Base-by-base conservation (phyloP, 1,140 invertebrate genomes). In the Penaeus chinensis region DNA sequence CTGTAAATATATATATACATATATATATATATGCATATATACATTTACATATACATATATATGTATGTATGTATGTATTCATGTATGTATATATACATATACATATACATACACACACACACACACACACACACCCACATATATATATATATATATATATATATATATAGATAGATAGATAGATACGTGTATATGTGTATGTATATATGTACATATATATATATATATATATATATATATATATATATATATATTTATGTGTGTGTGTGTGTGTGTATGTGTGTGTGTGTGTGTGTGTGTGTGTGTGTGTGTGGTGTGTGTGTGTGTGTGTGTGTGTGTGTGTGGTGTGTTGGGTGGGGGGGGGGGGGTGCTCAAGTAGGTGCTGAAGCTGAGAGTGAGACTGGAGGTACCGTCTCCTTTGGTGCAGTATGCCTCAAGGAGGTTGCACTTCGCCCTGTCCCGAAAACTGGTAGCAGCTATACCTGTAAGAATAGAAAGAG, bases 191-290 rank as follows among this genome's bases (percentile, higher is more conserved):
- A 27, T 71, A 27, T 71, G 22, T 71, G 22, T 71, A 27, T 71
- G 22, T 71, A 27, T 71, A 27, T 71, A 27, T 71, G 22, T 71
- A 27, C 27, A 27, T 71, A 27, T 71, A 27, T 71, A 3, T 27
- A 8, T 71, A 27, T 27, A 27, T 27, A 27, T 27, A 8, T n/a
- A 71, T n/a, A 71, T n/a, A 71, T 71, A 71, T 71, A n/a, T 71
- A 71, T 71, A 71, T 71, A 71, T 71, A 71, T 71, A 71, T 71
- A 71, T 71, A n/a, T 71, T 20, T n/a, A 71, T 71, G n/a, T 71
- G n/a, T 71, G 3, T 71, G n/a, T 71, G n/a, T 71, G n/a, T 71
- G n/a, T 71, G n/a, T 71, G n/a, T 71, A 71, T 24, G 22, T 71
- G 22, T 71, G 22, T 71, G 22, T 71, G 5, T 71, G 27, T 71